Conservation (phyloP, 1,140 invertebrate species). For the Yoshiicerus persimilis region DNA sequence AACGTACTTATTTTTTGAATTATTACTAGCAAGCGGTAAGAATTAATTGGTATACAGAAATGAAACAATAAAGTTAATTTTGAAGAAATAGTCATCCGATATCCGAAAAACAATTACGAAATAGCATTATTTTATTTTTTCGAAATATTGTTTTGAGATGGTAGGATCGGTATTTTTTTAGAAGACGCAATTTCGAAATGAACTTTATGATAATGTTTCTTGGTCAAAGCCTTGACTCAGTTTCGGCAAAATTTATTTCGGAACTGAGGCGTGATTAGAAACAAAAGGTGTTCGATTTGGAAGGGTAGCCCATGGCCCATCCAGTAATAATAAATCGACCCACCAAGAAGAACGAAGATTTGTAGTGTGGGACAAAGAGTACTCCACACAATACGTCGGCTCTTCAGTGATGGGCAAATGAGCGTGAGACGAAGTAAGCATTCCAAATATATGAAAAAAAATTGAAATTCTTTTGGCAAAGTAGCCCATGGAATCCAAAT, state of each 20-base stretch:
- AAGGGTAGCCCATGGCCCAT: slow-evolving; percentile 32
- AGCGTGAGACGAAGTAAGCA: too few relatives aligned
- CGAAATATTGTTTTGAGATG: too few relatives aligned
- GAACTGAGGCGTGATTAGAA: slow-evolving; percentile 42
- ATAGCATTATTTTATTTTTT: too few relatives aligned
- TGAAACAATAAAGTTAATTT: too few relatives aligned
- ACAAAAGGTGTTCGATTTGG: too few relatives aligned
- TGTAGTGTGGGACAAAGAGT: background rate
- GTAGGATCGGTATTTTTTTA: too few relatives aligned
- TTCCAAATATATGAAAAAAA: background rate
- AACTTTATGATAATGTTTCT: slow-evolving; percentile 30
- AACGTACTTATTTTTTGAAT: too few relatives aligned
- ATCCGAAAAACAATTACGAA: too few relatives aligned
- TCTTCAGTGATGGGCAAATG: background rate
- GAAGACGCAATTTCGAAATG: too few relatives aligned
- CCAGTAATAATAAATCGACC: slow-evolving; percentile 18
- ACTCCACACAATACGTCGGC: slow-evolving; percentile 31
- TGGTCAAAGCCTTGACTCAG: slow-evolving; percentile 29
- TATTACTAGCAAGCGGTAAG: too few relatives aligned
- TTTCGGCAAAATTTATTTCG: background rate
- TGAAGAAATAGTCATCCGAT: too few relatives aligned
- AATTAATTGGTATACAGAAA: too few relatives aligned
- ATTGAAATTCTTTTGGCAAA: background rate
- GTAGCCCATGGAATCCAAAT: background rate
- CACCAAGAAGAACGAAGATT: slow-evolving; percentile 23